Percentiles rank a stretch among this genome's conserved stretches.
These are phyloP conservation scores for Eupithecia inturbata DNA, from an alignment of 2,888 invertebrate species.

Conservation along the genomic window DNA sequence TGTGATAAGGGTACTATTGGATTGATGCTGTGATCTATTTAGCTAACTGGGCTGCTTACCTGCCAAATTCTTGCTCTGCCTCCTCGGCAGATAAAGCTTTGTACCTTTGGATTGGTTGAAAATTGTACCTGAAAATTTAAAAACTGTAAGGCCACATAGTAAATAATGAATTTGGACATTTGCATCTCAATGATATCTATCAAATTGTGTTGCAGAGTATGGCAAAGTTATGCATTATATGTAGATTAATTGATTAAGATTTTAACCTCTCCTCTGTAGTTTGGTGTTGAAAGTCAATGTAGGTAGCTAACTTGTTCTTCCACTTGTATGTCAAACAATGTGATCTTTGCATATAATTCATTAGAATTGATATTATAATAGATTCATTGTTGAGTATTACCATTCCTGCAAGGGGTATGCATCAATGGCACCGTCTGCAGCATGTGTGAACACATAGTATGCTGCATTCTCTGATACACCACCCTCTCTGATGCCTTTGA, in stretches of 20 bases:
- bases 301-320: neutral
- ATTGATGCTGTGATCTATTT: neutral
- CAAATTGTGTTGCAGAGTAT: neutral
- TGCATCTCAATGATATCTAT: neutral
- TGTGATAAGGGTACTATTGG: neutral
- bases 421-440: slow-evolving; percentile 96
- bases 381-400: slow-evolving; percentile 68
- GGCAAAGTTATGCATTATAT: neutral
- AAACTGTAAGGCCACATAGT: neutral
- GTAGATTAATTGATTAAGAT: neutral
- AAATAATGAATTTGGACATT: neutral
- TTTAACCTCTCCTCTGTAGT: too few relatives aligned
- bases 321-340: neutral
- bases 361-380: neutral
- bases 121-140: slow-evolving; percentile 88
- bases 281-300: neutral
- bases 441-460: slow-evolving; percentile 99
- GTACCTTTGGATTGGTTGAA: slow-evolving; percentile 94
- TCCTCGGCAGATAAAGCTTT: slow-evolving; percentile 98
- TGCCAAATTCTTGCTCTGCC: slow-evolving; percentile 98
- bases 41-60: slow-evolving; percentile 57
- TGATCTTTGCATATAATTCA: neutral
- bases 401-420: slow-evolving; percentile 98
- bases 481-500: slow-evolving; percentile 96
- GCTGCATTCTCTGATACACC: slow-evolving; percentile 98